Evolutionary conservation across 2,888 invertebrate genomes (phyloP), one percentile per base, ranked within the genome.

Genomic region (Halictus ligatus): DNA sequence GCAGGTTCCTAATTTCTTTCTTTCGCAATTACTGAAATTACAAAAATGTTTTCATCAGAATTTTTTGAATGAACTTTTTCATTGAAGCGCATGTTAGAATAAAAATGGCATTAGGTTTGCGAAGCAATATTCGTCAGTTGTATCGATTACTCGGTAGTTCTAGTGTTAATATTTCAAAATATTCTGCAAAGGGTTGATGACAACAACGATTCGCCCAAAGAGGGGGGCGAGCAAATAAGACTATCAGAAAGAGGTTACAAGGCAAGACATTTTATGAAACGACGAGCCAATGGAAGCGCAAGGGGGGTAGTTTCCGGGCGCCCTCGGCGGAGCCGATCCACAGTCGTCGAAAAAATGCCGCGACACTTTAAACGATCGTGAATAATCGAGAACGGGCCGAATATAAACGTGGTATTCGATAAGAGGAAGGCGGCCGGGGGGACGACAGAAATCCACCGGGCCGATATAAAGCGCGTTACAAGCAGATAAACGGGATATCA

Each of bases 381-480:
- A n/a, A 29, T 64, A 46, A 46, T 64, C 43, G 46, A 46, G 60
- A 76, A 12, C 12, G 25, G 2, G 29, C 5, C 75, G 69, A 35
- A 69, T 35, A 40, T 40, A 35, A 40, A 69, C 21, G 40, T 10
- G 21, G 40, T n/a, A 21, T 12, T 21, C 21, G 69, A 69, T 60
- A 58, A 46, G 25, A 54, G n/a, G 58, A 21, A 60, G 43, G 10
- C n/a, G 8, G 12, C 67, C 64, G 46, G 50, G 64, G n/a, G n/a
- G 48, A 25, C 50, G 77, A 15, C 50, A 50, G 25, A 67, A 54
- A 15, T n/a, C n/a, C 69, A 2, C 25, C n/a, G 29, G 8, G 71
- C 43, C 54, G 25, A 72, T 54, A 54, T 43, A 43, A 78, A 72
- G 54, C 77, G 69, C 69, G 77, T 78, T 50, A 50, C 77, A n/a